Evolutionary conservation across 2,888 invertebrate species (phyloP).

Genomic region (Clanis bilineata): DNA sequence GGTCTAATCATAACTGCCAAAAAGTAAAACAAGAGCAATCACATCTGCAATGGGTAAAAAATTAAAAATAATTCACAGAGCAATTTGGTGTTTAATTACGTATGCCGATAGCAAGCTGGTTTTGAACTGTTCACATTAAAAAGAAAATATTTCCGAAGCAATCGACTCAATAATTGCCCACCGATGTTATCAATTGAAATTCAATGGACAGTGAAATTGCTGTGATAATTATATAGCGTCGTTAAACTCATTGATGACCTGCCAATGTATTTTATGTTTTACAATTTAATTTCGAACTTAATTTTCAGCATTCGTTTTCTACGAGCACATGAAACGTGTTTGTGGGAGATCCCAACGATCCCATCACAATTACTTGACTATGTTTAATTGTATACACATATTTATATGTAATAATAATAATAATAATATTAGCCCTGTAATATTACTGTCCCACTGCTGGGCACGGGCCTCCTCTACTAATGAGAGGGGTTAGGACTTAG

Average conservation of each 20-base stretch:
- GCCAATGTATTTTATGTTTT: neutral
- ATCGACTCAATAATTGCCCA: conserved; percentile 15
- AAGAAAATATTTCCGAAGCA: conserved; percentile 11
- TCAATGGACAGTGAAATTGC: conserved; percentile 19
- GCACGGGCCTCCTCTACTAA: too few species aligned
- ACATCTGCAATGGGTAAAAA: neutral
- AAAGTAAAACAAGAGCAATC: neutral
- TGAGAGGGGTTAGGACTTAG: too few species aligned
- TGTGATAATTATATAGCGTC: conserved; percentile 7
- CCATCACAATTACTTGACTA: too few species aligned
- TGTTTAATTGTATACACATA: too few species aligned
- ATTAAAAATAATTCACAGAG: neutral
- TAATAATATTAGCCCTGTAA: too few species aligned
- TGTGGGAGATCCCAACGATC: too few species aligned
- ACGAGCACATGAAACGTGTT: too few species aligned
- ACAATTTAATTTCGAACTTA: neutral
- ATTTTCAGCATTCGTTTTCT: too few species aligned
- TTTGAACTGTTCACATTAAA: neutral
- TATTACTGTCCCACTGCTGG: too few species aligned
- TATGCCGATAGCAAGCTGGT: conserved; percentile 9
- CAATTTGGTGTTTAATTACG: neutral
- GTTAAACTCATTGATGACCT: neutral
- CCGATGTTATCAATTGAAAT: conserved; percentile 17
- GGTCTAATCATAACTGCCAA: neutral
- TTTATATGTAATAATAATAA: too few species aligned